Base-by-base conservation (phyloP, 2,113 vertebrate species). In the Brachirus orientalis region DNA sequence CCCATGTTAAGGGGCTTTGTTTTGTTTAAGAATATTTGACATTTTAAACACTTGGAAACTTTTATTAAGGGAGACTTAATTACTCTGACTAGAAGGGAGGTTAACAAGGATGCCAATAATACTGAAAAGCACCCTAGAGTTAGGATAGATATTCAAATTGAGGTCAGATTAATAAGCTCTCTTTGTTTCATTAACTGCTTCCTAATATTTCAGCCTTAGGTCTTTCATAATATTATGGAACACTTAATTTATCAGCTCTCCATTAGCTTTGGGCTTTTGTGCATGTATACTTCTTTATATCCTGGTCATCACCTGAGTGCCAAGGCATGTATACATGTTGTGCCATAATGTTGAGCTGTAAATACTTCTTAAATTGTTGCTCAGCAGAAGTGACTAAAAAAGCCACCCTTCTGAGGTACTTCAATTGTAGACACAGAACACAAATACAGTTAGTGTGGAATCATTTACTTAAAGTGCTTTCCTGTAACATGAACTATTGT, bases 91-190 rank as follows among this genome's bases (percentile, higher is more conserved):
- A 50, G 56, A 72, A 67, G 56, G 65, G 62, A 70, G 69, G 75
- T 88, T 83, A 83, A 85, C 62, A 77, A 80, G 78, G 66, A 62
- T 47, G 72, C 82, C 79, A 80, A 88, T 86, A 82, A 72, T 75
- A 70, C 67, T 81, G 77, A 84, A 84, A 82, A 82, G 75, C 72
- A 78, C 77, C 75, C 74, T 60, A 44, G 74, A 79, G 77, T 83
- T 77, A 53, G 11, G 67, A 83, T 73, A 54, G 74, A 80, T 79
- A 66, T 84, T 59, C 80, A 80, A 85, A 83, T 83, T 69, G 61
- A 79, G 72, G 72, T 81, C 63, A 73, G 52, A 81, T 83, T 79
- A 84, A 79, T 75, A 76, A 74, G 37, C 40, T 16, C 7, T 70
- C 60, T 72, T 79, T 70, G 63, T 62, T 80, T 68, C 56, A 63